Conservation (phyloP, 1,140 invertebrate species). For the Maconellicoccus hirsutus region DNA sequence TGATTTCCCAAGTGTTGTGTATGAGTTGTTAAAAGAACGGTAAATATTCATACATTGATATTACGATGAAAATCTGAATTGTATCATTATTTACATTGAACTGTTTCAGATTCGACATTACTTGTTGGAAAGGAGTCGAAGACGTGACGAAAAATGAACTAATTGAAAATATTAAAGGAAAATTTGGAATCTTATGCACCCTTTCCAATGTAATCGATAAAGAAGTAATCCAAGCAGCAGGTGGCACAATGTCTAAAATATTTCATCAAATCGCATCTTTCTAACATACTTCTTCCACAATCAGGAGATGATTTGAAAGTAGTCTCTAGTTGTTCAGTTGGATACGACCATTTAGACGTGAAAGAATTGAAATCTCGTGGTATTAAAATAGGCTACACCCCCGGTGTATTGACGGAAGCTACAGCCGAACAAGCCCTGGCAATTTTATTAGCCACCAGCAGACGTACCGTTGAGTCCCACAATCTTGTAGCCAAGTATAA, state of each 20-base stretch:
- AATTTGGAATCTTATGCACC: conserved; percentile 67
- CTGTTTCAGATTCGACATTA: not conserved
- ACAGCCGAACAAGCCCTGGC: conserved; percentile 78
- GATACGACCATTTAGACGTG: conserved; percentile 67
- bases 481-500: conserved; percentile 24
- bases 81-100: not conserved
- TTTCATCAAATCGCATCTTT: not conserved
- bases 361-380: conserved; percentile 50
- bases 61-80: too few species aligned
- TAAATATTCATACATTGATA: not conserved
- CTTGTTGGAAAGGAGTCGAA: not conserved
- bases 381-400: conserved; percentile 76
- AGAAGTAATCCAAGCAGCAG: conserved; percentile 52
- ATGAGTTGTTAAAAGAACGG: not conserved
- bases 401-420: conserved; percentile 82
- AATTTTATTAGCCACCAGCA: conserved; percentile 62
- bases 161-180: conserved; percentile 53
- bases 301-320: conserved; percentile 65
- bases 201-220: conserved; percentile 65
- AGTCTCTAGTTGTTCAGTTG: conserved; percentile 82
- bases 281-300: not conserved
- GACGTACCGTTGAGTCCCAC: conserved; percentile 70
- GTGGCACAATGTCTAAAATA: conserved; percentile 30
- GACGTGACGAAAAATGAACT: conserved; percentile 54
- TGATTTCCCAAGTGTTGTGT: not conserved